Conservation (phyloP, 2,113 vertebrate species). For the Uropsilus gracilis region DNA sequence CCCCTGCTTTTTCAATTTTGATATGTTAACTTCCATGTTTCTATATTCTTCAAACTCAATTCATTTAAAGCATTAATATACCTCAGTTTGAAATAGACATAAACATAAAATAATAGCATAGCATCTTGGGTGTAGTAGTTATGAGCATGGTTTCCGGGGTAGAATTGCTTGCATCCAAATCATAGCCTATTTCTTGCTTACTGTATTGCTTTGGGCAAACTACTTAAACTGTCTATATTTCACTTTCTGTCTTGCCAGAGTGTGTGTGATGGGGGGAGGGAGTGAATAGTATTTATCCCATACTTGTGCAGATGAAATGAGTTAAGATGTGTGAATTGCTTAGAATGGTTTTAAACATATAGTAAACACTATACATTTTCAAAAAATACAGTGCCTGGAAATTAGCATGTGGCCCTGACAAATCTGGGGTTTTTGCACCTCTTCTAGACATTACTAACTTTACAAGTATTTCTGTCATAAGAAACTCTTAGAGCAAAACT, state of each 20-base stretch:
- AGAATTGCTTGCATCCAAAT: not conserved
- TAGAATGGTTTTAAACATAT: not conserved
- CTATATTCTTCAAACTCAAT: conserved; percentile 17
- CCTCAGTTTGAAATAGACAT: not conserved
- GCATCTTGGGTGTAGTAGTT: not conserved
- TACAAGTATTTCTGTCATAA: conserved; percentile 11
- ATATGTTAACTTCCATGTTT: not conserved
- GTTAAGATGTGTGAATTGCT: not conserved
- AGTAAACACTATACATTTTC: not conserved
- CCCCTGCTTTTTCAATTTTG: not conserved
- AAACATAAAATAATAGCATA: not conserved
- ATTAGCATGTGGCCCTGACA: no score
- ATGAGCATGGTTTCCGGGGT: not conserved
- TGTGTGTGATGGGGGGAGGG: no score
- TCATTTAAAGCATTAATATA: not conserved
- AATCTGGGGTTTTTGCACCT: no score
- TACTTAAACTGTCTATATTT: not conserved
- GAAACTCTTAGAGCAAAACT: not conserved
- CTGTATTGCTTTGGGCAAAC: not conserved
- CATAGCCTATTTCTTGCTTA: not conserved
- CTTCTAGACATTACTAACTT: no score
- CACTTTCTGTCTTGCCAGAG: not conserved
- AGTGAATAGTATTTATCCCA: not conserved
- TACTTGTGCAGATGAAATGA: not conserved
- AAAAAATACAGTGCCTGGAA: not conserved